A percentile compares a stretch with the other conserved stretches of the same genome.
Evolutionary conservation across 2,113 vertebrate genomes (phyloP).

Genomic region (Hoplias malabaricus): DNA sequence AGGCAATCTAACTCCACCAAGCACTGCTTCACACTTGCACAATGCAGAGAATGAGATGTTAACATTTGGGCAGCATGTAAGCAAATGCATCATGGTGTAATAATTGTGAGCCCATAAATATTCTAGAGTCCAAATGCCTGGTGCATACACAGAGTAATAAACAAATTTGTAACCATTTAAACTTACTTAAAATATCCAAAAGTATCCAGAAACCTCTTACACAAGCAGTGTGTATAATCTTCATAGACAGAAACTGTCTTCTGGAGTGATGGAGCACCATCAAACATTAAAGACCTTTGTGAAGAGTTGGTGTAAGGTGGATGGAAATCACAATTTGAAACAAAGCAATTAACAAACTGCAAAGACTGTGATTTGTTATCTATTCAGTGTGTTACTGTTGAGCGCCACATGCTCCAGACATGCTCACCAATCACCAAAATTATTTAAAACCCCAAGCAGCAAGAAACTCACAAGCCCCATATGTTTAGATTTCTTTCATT

Average conservation of each 20-base stretch:
- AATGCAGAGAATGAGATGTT: not conserved
- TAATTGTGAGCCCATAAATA: constrained; percentile 5
- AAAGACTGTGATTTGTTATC: too few species aligned
- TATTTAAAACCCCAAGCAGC: too few species aligned
- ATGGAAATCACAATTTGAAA: not conserved
- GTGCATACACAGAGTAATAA: too few species aligned
- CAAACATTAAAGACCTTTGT: not conserved
- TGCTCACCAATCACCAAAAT: too few species aligned
- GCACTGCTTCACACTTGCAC: not conserved
- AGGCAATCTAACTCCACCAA: not conserved
- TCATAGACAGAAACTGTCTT: not conserved
- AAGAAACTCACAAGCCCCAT: too few species aligned
- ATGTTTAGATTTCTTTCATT: too few species aligned
- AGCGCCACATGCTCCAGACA: too few species aligned
- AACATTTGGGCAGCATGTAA: constrained; percentile 6
- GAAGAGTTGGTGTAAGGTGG: not conserved
- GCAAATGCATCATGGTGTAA: not conserved
- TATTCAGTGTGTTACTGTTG: too few species aligned
- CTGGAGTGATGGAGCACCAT: not conserved
- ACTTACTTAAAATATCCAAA: not conserved
- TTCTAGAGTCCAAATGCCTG: not conserved
- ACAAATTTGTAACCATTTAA: not conserved
- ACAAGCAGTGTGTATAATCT: too few species aligned
- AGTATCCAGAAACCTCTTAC: not conserved
- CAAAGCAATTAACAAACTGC: too few species aligned